Percentiles rank a stretch among this genome's conserved stretches.
Evolutionary conservation across 2,797 vertebrate species (phyloP).

Genomic region (Pogonophryne albipinna): DNA sequence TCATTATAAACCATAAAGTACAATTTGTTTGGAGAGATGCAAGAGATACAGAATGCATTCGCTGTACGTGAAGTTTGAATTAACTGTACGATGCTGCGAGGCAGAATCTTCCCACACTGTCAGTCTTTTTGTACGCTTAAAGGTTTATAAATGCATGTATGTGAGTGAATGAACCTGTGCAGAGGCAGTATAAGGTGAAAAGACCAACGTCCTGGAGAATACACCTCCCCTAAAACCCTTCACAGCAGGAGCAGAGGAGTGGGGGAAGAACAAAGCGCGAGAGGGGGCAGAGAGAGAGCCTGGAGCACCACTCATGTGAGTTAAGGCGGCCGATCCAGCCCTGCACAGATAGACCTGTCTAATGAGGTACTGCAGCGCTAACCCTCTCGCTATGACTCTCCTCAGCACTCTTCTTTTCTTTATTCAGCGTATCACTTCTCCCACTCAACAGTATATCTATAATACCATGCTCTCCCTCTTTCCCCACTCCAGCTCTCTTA

Average conservation of each 20-base stretch:
- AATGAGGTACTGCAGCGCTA: slow-evolving; percentile 70
- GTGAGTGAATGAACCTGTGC: slow-evolving; percentile 29
- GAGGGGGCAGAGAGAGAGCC: slow-evolving; percentile 47
- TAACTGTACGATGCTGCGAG: slow-evolving; percentile 1
- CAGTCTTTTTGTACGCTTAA: neutral
- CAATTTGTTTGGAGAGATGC: neutral
- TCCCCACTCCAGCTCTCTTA: slow-evolving; percentile 32
- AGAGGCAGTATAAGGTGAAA: slow-evolving; percentile 32
- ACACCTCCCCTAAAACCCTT: slow-evolving; percentile 48
- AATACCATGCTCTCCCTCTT: slow-evolving; percentile 33
- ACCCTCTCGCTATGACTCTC: slow-evolving; percentile 62
- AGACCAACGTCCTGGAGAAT: slow-evolving; percentile 58
- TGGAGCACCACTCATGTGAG: slow-evolving; percentile 66
- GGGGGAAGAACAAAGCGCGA: slow-evolving; percentile 60
- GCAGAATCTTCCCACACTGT: slow-evolving; percentile 16
- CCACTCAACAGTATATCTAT: slow-evolving; percentile 61
- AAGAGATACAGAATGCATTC: neutral
- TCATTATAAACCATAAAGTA: slow-evolving; percentile 23
- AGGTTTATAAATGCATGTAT: neutral
- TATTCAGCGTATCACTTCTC: slow-evolving; percentile 58
- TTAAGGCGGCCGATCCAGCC: slow-evolving; percentile 59
- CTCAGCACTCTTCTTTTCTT: slow-evolving; percentile 65
- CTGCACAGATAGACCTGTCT: slow-evolving; percentile 68
- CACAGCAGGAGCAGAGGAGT: slow-evolving; percentile 47
- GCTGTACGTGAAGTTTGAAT: neutral